Evolutionary conservation across 2,797 vertebrate species (phyloP), one percentile per base, ranked within the genome.

Genomic region (Pangasius larnaudii): DNA sequence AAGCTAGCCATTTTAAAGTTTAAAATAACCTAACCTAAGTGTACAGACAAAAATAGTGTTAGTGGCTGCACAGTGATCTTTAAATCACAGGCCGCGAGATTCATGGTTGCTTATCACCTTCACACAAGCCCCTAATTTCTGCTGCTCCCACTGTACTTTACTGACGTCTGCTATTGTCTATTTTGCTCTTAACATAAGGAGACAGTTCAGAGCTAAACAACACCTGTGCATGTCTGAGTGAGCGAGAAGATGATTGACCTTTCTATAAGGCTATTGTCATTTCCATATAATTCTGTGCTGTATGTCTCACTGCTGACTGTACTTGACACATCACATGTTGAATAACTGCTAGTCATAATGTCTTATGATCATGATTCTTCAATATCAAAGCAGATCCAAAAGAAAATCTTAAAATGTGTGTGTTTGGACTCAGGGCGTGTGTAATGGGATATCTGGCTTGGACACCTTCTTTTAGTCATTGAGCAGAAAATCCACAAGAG

Each of bases 71-170:
- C 90, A 51, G 85, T 91, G 90, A 95, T 94, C 93, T 92, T 90
- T 93, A 95, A 96, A 96, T 95, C 92, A 96, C 94, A 93, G 91
- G 93, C 92, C 91, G 85, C 83, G 89, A 46, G 89, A 93, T 90
- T 93, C 92, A 94, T 94, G 94, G 93, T 87, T 95, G 93, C 95
- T 96, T 95, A 94, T 94, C 90, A 87, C 61, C 88, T 90, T 91
- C 93, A 93, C 91, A 91, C 92, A 95, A 94, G 94, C 92, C 92
- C 89, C 93, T 89, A 88, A 95, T 96, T 95, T 95, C 87, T 72
- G 61, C 90, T 74, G 58, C 86, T 56, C 56, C 74, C 87, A 87
- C 90, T 91, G 86, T 90, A 89, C 88, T 92, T 92, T 89, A 91
- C 75, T 86, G 80, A 89, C 90, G 88, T 92, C 86, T 91, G 90